Evolutionary conservation across 2,797 vertebrate species (phyloP).

Genomic region (Oceanodroma leucorhoa): DNA sequence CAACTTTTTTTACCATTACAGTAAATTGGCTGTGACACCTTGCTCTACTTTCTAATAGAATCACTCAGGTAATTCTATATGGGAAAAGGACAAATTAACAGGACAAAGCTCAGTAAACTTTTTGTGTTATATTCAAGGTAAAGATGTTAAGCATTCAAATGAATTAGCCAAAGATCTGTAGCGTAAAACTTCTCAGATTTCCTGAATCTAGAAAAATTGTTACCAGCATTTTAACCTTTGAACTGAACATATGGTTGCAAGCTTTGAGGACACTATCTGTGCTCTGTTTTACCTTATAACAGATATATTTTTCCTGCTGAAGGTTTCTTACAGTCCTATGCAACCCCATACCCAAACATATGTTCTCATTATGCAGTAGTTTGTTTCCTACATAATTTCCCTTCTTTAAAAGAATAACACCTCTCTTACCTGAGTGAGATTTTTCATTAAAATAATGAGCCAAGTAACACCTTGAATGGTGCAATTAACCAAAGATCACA

Average conservation of each 20-base stretch:
- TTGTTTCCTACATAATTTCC: background rate
- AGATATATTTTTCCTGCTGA: background rate
- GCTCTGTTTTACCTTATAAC: background rate
- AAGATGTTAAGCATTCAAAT: background rate
- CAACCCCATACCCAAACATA: background rate
- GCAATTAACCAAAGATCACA: slow-evolving; percentile 14
- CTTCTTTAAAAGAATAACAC: background rate
- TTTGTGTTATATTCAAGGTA: background rate
- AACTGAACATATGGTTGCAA: background rate
- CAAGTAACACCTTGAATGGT: background rate
- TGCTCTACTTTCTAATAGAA: background rate
- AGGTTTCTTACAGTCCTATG: background rate
- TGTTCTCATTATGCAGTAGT: background rate
- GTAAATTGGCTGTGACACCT: background rate
- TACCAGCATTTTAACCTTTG: background rate
- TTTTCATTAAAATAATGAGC: slow-evolving; percentile 37
- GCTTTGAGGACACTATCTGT: background rate
- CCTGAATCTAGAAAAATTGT: background rate
- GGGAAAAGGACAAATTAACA: background rate
- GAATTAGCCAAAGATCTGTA: background rate
- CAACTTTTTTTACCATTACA: background rate
- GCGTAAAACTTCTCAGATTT: background rate
- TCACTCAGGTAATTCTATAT: background rate
- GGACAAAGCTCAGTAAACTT: background rate
- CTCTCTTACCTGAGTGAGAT: background rate